Conservation (phyloP, 2,888 invertebrate genomes). For the Unio delphinus region DNA sequence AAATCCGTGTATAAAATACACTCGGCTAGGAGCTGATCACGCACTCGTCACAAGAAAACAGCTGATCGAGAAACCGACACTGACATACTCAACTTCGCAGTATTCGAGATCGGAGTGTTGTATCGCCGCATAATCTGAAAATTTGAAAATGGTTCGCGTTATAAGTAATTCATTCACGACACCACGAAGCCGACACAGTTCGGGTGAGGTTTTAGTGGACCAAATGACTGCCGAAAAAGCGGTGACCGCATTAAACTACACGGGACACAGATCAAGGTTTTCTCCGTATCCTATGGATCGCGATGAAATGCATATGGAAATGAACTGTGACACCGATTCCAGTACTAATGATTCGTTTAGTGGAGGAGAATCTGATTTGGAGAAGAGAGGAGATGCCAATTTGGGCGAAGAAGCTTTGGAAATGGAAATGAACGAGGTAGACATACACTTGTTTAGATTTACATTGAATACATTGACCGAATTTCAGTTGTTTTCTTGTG, state of each 20-base stretch:
- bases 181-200: conserved; percentile 51
- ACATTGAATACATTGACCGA: conserved; percentile 38
- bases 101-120: no score
- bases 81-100: no score
- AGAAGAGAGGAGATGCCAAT: conserved; percentile 1
- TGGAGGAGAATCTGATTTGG: conserved; percentile 29
- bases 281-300: conserved; percentile 8
- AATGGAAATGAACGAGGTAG: conserved; percentile 8
- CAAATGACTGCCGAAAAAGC: conserved; percentile 43
- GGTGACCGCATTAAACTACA: conserved; percentile 26
- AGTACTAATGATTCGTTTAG: conserved; percentile 34
- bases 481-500: not conserved
- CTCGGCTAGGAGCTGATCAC: no score
- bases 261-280: conserved; percentile 11
- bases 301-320: conserved; percentile 17
- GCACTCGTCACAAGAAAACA: no score
- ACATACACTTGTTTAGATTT: conserved; percentile 21
- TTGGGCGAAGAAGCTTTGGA: conserved; percentile 2
- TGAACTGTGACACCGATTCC: conserved; percentile 27
- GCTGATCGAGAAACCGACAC: no score
- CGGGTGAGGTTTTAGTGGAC: conserved; percentile 51
- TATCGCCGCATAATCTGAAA: not conserved
- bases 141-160: conserved; percentile 46
- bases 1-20: no score
- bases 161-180: conserved; percentile 46